A percentile compares a stretch with the other conserved stretches of the same genome.
These are phyloP conservation scores for Agrilus mali DNA, from an alignment of 2,888 invertebrate genomes.

Conservation along the genomic window DNA sequence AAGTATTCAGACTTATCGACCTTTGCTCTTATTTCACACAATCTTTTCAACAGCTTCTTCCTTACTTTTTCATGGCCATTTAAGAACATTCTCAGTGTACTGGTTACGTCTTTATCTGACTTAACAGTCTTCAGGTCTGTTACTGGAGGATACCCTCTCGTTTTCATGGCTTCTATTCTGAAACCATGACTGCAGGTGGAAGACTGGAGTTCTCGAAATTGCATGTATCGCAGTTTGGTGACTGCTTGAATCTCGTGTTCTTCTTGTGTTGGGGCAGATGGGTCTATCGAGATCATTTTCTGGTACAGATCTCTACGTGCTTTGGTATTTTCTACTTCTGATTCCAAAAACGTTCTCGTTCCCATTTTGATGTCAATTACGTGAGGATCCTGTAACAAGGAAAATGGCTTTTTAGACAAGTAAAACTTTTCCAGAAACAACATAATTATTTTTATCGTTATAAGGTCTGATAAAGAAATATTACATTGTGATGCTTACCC, in stretches of 20 bases:
- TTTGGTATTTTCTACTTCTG: constrained; percentile 80
- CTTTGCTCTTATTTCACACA: constrained; percentile 62
- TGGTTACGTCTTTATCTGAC: constrained; percentile 58
- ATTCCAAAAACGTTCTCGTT: constrained; percentile 87
- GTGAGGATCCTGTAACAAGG: constrained; percentile 55
- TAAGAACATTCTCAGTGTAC: constrained; percentile 64
- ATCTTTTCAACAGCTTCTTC: constrained; percentile 55
- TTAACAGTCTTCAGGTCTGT: constrained; percentile 83
- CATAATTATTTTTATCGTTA: background rate
- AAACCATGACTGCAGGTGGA: constrained; percentile 90
- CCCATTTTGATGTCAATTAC: constrained; percentile 99
- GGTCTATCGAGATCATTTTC: constrained; percentile 91
- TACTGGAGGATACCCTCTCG: constrained; percentile 68
- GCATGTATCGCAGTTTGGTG: constrained; percentile 94
- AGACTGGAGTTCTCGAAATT: constrained; percentile 86
- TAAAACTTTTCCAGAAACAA: background rate
- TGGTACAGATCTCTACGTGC: constrained; percentile 81
- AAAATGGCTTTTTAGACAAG: background rate
- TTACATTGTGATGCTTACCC: constrained; percentile 22
- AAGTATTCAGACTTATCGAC: constrained; percentile 81
- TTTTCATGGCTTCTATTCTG: constrained; percentile 89
- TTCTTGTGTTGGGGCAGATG: constrained; percentile 68
- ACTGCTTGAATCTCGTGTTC: constrained; percentile 75
- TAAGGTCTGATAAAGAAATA: background rate
- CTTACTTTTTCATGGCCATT: constrained; percentile 51